Conservation (phyloP, 1,140 invertebrate species). For the Ceratina calcarata region DNA sequence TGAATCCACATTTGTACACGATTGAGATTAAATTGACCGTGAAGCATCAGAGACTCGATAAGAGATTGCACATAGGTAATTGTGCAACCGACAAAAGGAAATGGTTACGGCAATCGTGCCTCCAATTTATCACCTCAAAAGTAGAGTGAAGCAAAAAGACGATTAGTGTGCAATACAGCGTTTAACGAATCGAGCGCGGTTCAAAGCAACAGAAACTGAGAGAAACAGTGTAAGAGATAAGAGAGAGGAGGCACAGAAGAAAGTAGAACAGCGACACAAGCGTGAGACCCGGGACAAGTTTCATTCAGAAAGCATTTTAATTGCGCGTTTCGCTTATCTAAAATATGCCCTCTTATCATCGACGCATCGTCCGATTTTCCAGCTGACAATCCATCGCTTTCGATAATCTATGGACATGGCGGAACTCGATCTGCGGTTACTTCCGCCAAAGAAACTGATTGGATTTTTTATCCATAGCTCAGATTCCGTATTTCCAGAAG, state of each 20-base stretch:
- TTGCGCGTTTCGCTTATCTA: slow-evolving; percentile 73
- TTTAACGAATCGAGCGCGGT: slow-evolving; percentile 1
- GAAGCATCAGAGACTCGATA: slow-evolving; percentile 24
- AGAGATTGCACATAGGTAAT: neutral
- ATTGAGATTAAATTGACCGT: neutral
- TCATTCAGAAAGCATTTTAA: slow-evolving; percentile 76
- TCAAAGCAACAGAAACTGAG: neutral
- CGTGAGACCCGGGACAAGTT: slow-evolving; percentile 49
- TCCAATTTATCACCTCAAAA: slow-evolving; percentile 29
- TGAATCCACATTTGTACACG: neutral
- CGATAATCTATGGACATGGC: slow-evolving; percentile 60
- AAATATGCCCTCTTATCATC: slow-evolving; percentile 72
- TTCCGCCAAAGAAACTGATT: neutral
- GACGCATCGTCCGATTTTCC: slow-evolving; percentile 73
- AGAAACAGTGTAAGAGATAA: neutral
- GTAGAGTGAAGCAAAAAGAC: neutral
- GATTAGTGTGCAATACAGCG: neutral
- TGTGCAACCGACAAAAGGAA: slow-evolving; percentile 28
- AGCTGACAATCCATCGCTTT: slow-evolving; percentile 68
- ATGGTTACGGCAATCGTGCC: neutral
- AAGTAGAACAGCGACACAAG: neutral
- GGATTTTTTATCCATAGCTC: slow-evolving; percentile 1
- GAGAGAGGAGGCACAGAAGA: slow-evolving; percentile 13
- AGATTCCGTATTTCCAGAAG: neutral
- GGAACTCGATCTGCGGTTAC: slow-evolving; percentile 61